Conservation (phyloP, 2,797 vertebrate species). For the Schizopygopsis pylzovi region DNA sequence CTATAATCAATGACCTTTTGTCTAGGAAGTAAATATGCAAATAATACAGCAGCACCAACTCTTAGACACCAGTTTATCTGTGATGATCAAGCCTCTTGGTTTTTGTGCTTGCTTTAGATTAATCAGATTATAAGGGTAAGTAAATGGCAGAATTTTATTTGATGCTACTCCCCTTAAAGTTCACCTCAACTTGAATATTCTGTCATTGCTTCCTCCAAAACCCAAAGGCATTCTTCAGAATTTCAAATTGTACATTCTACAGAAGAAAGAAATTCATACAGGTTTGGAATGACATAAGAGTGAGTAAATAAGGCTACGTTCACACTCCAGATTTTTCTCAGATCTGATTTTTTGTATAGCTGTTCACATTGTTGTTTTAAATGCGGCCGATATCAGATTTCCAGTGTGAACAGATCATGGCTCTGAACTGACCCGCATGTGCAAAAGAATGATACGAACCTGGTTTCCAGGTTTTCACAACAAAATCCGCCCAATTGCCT, state of each 20-base stretch:
- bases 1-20: neutral
- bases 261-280: neutral
- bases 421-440: too few relatives aligned
- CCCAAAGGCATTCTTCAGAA: neutral
- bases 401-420: too few relatives aligned
- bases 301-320: neutral
- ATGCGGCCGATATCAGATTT: too few relatives aligned
- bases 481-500: too few relatives aligned
- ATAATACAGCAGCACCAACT: neutral
- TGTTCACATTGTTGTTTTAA: too few relatives aligned
- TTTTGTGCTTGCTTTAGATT: neutral
- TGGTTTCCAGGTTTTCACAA: too few relatives aligned
- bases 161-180: neutral
- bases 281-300: neutral
- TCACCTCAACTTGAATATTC: neutral
- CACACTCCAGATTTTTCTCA: too few relatives aligned
- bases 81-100: neutral
- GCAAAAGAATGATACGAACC: too few relatives aligned
- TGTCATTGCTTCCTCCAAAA: neutral
- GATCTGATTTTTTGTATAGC: too few relatives aligned
- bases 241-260: neutral
- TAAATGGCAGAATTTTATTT: neutral
- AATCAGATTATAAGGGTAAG: neutral
- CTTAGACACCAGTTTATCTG: neutral
- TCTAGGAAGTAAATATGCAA: neutral